Percentiles rank a stretch among this genome's conserved stretches.
phyloP scores from a whole-genome alignment of 1,140 invertebrate genomes.

The Parapsyche elsis region DNA sequence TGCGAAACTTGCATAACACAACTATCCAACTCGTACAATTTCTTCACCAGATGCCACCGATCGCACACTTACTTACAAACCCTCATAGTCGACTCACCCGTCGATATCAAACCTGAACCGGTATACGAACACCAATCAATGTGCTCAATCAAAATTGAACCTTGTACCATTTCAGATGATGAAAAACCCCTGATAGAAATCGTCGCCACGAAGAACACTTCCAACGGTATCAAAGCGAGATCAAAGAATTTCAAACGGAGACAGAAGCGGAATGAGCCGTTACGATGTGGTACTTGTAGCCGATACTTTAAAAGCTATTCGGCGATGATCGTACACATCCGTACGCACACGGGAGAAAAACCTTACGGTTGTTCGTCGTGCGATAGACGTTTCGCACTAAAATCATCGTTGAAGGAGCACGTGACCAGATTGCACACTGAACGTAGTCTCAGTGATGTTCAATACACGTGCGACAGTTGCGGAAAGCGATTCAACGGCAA shows the following conservation, averaged over 20 bases:
- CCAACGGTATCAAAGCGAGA: neutral
- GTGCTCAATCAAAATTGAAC: neutral
- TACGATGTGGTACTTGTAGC: neutral
- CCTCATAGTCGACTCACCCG: too few relatives aligned
- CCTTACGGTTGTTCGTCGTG: conserved; percentile 60
- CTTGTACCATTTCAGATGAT: neutral
- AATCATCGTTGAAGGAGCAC: conserved; percentile 9
- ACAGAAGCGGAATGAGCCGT: neutral
- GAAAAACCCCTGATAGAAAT: neutral
- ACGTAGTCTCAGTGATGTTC: conserved; percentile 42
- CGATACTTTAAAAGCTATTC: conserved; percentile 58
- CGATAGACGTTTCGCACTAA: conserved; percentile 23
- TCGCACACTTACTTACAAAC: neutral
- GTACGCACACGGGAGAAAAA: conserved; percentile 55
- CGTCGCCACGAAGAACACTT: neutral
- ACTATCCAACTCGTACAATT: neutral
- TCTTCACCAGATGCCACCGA: neutral
- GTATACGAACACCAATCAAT: neutral
- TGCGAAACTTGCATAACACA: neutral
- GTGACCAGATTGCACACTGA: neutral
- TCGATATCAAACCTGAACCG: neutral
- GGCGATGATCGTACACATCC: conserved; percentile 58
- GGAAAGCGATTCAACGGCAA: conserved; percentile 62
- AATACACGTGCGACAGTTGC: conserved; percentile 62
- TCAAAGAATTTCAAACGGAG: neutral